Conservation (phyloP, 1,140 invertebrate species). For the Rhyzopertha dominica region DNA sequence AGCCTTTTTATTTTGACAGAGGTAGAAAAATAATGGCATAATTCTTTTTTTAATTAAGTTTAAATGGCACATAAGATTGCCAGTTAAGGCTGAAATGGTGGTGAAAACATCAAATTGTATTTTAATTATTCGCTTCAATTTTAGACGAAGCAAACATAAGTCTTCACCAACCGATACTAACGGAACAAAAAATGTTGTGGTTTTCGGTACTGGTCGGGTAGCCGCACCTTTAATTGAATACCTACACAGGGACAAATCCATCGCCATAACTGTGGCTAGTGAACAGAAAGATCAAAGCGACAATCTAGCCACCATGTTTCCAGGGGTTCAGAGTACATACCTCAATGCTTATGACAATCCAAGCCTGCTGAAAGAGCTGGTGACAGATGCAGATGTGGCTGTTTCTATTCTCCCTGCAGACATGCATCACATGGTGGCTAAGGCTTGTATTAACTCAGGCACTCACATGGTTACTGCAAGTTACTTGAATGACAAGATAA, state of each 20-base stretch:
- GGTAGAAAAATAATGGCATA: too few relatives aligned
- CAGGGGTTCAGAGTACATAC: slow-evolving; percentile 75
- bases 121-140: slow-evolving; percentile 21
- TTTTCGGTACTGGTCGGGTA: slow-evolving; percentile 94
- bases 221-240: slow-evolving; percentile 92
- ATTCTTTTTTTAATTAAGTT: too few relatives aligned
- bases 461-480: slow-evolving; percentile 96
- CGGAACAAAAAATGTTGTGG: slow-evolving; percentile 63
- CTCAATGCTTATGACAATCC: slow-evolving; percentile 72
- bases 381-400: slow-evolving; percentile 70
- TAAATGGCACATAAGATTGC: too few relatives aligned
- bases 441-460: slow-evolving; percentile 77
- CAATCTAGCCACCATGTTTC: slow-evolving; percentile 66
- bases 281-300: slow-evolving; percentile 87
- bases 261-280: slow-evolving; percentile 81
- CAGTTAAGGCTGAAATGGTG: too few relatives aligned
- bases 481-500: slow-evolving; percentile 78
- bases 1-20: too few relatives aligned
- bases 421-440: slow-evolving; percentile 80
- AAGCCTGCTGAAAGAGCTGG: slow-evolving; percentile 65
- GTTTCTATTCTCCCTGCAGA: slow-evolving; percentile 92
- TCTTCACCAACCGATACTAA: slow-evolving; percentile 44
- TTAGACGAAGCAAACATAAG: slow-evolving; percentile 54
- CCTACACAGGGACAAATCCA: slow-evolving; percentile 73
- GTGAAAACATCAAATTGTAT: too few relatives aligned